Percentiles rank a stretch among this genome's conserved stretches.
Evolutionary conservation across 2,888 invertebrate genomes (phyloP).

Genomic region (Bibio marci): DNA sequence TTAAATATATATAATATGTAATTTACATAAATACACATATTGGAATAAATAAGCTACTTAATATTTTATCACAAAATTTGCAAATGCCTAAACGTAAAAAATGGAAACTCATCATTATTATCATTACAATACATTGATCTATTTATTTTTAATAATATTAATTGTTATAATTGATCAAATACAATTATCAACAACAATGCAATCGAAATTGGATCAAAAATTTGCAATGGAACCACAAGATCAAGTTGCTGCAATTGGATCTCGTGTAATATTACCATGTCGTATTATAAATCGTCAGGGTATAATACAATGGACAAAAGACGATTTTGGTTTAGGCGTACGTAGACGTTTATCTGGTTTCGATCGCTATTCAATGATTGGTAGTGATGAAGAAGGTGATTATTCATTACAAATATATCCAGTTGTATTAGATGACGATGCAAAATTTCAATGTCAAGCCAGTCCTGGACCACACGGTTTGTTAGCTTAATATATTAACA

Average conservation of each 20-base stretch:
- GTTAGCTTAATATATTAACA: neutral
- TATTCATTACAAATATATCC: slow-evolving; percentile 85
- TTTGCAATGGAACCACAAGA: slow-evolving; percentile 87
- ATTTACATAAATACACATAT: too few relatives aligned
- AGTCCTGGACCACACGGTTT: slow-evolving; percentile 47
- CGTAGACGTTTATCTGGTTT: slow-evolving; percentile 80
- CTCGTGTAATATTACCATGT: slow-evolving; percentile 77
- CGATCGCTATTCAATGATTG: slow-evolving; percentile 89
- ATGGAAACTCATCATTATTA: too few relatives aligned
- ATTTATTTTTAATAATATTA: too few relatives aligned
- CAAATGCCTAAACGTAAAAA: too few relatives aligned
- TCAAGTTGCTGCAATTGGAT: slow-evolving; percentile 79
- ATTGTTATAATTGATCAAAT: too few relatives aligned
- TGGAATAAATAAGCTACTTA: too few relatives aligned
- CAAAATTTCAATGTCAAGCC: slow-evolving; percentile 86
- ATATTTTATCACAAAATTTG: too few relatives aligned
- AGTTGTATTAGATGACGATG: slow-evolving; percentile 83
- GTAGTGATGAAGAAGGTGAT: slow-evolving; percentile 88
- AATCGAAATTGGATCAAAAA: slow-evolving; percentile 38
- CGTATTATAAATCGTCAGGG: slow-evolving; percentile 78
- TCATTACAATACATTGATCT: too few relatives aligned
- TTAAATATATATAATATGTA: too few relatives aligned
- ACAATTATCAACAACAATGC: too few relatives aligned
- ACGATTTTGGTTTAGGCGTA: slow-evolving; percentile 86
- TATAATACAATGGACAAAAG: slow-evolving; percentile 90